These are phyloP conservation scores for Xenopus borealis DNA, from an alignment of 2,113 vertebrate species.

Conservation along the genomic window DNA sequence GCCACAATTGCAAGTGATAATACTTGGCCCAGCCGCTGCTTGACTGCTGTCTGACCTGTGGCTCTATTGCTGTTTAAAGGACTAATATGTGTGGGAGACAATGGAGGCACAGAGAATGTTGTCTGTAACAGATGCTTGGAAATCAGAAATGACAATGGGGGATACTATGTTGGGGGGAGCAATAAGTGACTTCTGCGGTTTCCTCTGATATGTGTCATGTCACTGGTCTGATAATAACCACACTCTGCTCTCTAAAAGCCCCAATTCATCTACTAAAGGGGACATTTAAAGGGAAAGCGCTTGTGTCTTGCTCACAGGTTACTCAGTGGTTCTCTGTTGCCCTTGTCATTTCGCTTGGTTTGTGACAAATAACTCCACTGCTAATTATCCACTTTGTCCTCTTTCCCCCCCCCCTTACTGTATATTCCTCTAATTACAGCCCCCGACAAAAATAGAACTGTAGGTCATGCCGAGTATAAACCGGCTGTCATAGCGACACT, in stretches of 20 bases:
- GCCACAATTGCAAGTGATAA: too few relatives aligned
- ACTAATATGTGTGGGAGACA: not conserved
- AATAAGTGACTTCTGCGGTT: conserved; percentile 10
- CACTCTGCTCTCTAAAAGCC: conserved; percentile 23
- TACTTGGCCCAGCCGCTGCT: too few relatives aligned
- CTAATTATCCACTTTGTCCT: conserved; percentile 8
- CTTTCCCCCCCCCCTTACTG: not conserved
- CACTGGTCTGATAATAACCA: conserved; percentile 21
- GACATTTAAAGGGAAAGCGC: not conserved
- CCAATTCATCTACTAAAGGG: conserved; percentile 13
- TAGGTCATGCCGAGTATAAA: not conserved
- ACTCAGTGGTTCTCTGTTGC: not conserved
- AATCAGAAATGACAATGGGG: conserved; percentile 17
- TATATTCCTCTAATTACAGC: conserved; percentile 4
- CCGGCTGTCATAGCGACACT: not conserved
- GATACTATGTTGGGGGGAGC: conserved; percentile 19
- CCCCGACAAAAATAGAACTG: not conserved
- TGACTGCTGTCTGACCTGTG: too few relatives aligned
- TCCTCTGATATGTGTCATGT: conserved; percentile 17
- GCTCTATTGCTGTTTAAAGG: not conserved
- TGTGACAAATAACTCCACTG: conserved; percentile 11
- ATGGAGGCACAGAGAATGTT: not conserved
- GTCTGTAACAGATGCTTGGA: not conserved
- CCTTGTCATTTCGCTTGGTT: not conserved
- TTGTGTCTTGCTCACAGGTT: conserved; percentile 1